Evolutionary conservation across 1,140 invertebrate genomes (phyloP), one percentile per base, ranked within the genome.

Genomic region (Coptotermes formosanus): DNA sequence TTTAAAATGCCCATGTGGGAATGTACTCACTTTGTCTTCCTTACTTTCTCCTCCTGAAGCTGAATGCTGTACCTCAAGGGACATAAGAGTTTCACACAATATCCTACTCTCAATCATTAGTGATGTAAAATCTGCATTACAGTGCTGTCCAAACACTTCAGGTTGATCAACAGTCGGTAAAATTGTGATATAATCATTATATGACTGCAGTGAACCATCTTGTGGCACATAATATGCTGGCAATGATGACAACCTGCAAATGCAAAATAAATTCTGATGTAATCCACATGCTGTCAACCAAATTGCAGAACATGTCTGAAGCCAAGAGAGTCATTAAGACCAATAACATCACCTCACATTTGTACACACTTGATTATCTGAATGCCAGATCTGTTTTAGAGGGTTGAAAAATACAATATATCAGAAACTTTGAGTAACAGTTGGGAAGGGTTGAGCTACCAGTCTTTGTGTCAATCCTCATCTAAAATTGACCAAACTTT

Each of bases 81-180:
- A 94, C 90, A 98, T 95, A 25, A 98, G 91, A 0, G 96, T 97
- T 86, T 94, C 93, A 89, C 97, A 97, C 88, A 98, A 92, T 82
- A 93, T 93, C 87, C 95, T 92, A 0, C 96, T 95, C 85, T 96
- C 96, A 87, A 91, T 93, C 16, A 96, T 97, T 52, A 96, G 92
- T 82, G 96, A 97, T 23, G 96, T 95, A 86, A 98, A 97, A 90
- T 98, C 97, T 7, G 97, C 97, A 90, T 98, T 98, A 9, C 96
- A 94, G 91, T 98, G 97, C 87, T 98, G 95, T 16, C 97, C 97
- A 89, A 97, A 97, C 0, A 94, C 95, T 91, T 97, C 96, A 0
- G 97, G 96, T 87, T 94, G 93, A 90, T 98, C 97, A 55, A 94
- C 91, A 83, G 91, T 93, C 1, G 96, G 96, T 87, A 97, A 90